A percentile compares a stretch with the other conserved stretches of the same genome.
Conservation (phyloP, 2,797 vertebrate genomes). For the Semotilus atromaculatus region DNA sequence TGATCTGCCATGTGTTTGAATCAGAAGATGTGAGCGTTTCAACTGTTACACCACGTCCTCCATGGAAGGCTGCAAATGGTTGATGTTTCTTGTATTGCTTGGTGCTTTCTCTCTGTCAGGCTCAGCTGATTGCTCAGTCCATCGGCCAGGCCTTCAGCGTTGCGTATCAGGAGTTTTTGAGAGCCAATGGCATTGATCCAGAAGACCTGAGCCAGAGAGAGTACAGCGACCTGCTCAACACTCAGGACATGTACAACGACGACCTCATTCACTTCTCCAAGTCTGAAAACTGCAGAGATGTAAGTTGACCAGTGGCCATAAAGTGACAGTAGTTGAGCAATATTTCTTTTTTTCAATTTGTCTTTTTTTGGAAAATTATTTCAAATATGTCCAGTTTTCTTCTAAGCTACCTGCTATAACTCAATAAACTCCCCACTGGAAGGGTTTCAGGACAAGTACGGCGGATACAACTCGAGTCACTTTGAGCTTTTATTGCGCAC, state of each 20-base stretch:
- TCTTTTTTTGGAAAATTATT: not conserved
- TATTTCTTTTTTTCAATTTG: not conserved
- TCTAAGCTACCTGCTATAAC: no score
- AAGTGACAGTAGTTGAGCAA: not conserved
- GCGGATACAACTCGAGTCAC: no score
- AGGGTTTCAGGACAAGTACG: no score
- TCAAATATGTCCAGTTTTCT: not conserved
- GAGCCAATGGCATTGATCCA: conserved; percentile 96
- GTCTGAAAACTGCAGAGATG: conserved; percentile 97
- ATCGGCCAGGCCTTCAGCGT: conserved; percentile 98
- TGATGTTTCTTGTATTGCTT: not conserved
- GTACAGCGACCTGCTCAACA: conserved; percentile 97
- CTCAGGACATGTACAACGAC: conserved; percentile 99
- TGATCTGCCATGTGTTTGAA: conserved; percentile 98
- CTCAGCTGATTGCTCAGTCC: conserved; percentile 96
- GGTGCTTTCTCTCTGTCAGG: conserved; percentile 71
- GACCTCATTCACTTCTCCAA: conserved; percentile 99
- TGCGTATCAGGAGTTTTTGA: conserved; percentile 96
- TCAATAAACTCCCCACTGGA: no score
- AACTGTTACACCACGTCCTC: not conserved
- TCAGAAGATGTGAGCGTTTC: conserved; percentile 89
- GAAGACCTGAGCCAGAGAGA: conserved; percentile 97
- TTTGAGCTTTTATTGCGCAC: not conserved
- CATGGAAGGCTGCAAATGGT: not conserved
- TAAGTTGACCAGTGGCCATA: conserved; percentile 68